Percentiles rank a stretch among this genome's conserved stretches.
Evolutionary conservation across 2,888 invertebrate genomes (phyloP).

Genomic region (Capitulum mitella): DNA sequence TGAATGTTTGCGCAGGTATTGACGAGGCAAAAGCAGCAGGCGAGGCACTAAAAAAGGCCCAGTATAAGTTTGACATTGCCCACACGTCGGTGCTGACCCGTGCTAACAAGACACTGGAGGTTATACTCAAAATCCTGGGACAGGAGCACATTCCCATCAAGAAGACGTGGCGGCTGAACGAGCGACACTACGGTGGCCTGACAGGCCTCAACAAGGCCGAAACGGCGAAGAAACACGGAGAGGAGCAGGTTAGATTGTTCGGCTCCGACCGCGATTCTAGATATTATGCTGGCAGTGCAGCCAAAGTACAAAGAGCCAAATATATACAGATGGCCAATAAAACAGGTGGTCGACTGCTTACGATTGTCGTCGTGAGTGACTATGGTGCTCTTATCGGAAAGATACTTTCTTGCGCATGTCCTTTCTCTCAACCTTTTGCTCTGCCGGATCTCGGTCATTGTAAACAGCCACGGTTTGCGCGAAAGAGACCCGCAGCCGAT

Average conservation of each 20-base stretch:
- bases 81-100: slow-evolving; percentile 72
- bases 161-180: slow-evolving; percentile 76
- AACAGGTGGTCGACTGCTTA: too few relatives aligned
- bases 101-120: slow-evolving; percentile 63
- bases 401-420: too few relatives aligned
- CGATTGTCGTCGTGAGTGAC: too few relatives aligned
- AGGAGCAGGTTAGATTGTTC: slow-evolving; percentile 71
- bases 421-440: too few relatives aligned
- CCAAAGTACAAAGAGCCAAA: too few relatives aligned
- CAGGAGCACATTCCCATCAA: slow-evolving; percentile 59
- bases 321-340: too few relatives aligned
- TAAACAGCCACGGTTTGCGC: too few relatives aligned
- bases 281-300: too few relatives aligned
- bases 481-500: too few relatives aligned
- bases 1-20: slow-evolving; percentile 48
- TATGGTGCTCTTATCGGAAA: too few relatives aligned
- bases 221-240: slow-evolving; percentile 76
- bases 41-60: slow-evolving; percentile 60
- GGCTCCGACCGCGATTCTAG: too few relatives aligned
- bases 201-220: slow-evolving; percentile 78
- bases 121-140: slow-evolving; percentile 58
- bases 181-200: slow-evolving; percentile 78
- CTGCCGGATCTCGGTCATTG: too few relatives aligned
- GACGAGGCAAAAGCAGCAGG: slow-evolving; percentile 63
- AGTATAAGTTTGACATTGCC: slow-evolving; percentile 66